These are phyloP conservation scores for Motacilla alba DNA, from an alignment of 2,113 vertebrate species.

Conservation along the genomic window DNA sequence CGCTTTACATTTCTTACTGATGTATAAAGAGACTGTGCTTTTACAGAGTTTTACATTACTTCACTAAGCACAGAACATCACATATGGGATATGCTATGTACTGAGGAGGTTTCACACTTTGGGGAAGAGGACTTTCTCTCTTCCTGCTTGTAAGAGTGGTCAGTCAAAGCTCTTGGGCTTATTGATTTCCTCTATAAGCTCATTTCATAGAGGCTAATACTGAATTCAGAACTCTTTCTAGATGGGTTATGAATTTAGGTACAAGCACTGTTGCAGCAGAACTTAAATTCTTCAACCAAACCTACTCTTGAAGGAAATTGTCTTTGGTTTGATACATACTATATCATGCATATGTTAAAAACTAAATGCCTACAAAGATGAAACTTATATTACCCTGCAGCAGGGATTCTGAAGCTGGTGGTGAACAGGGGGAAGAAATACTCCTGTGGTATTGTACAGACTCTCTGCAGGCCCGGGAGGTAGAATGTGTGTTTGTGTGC, in stretches of 20 bases:
- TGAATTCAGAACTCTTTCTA: background rate
- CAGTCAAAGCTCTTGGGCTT: background rate
- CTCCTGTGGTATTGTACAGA: background rate
- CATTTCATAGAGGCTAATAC: background rate
- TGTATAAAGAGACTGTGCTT: background rate
- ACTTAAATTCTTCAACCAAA: background rate
- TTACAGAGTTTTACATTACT: background rate
- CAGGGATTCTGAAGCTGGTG: background rate
- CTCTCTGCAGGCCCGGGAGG: background rate
- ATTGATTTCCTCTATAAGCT: background rate
- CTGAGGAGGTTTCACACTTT: background rate
- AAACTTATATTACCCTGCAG: background rate
- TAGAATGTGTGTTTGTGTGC: background rate
- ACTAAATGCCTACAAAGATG: background rate
- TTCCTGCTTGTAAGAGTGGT: rapidly evolving
- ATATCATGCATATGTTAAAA: background rate
- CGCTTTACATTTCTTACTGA: background rate
- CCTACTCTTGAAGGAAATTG: background rate
- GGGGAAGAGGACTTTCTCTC: background rate
- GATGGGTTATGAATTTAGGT: background rate
- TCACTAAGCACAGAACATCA: background rate
- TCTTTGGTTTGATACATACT: background rate
- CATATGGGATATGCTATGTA: background rate
- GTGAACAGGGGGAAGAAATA: background rate
- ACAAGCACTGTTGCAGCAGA: background rate